These are phyloP conservation scores for Machimus atricapillus DNA, from an alignment of 2,888 invertebrate species.

Conservation along the genomic window DNA sequence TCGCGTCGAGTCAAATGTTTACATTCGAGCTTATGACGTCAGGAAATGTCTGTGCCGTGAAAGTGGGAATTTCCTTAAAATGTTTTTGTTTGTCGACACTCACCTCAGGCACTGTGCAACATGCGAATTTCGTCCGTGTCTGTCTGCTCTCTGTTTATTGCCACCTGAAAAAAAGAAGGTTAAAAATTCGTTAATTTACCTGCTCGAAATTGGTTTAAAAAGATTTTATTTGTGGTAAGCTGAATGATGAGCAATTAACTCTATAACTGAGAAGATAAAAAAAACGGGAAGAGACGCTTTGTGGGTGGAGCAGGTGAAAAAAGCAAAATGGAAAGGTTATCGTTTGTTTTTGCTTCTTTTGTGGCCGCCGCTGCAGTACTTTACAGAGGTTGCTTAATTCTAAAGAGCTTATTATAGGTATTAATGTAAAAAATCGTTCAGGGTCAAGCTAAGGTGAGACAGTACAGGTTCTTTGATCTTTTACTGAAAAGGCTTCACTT, in stretches of 20 bases:
- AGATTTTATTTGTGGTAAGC: neutral
- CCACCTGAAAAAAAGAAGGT: neutral
- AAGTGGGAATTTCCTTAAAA: conserved; percentile 11
- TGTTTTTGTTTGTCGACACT: neutral
- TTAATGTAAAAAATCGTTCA: neutral
- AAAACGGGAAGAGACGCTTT: neutral
- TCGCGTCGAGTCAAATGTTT: neutral
- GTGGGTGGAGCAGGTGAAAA: neutral
- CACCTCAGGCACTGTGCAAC: neutral
- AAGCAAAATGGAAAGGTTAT: neutral
- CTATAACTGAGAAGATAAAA: neutral
- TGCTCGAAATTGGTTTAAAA: neutral
- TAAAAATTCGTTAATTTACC: neutral
- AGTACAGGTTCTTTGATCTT: neutral
- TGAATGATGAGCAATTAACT: neutral
- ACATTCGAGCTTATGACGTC: neutral
- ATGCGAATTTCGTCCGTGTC: neutral
- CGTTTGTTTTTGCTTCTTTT: neutral
- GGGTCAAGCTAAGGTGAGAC: neutral
- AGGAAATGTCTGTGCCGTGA: neutral
- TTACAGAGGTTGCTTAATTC: neutral
- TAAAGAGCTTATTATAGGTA: neutral
- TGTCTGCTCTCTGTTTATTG: neutral
- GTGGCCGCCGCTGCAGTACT: neutral
- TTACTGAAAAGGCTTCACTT: neutral